Percentiles rank a stretch among this genome's conserved stretches.
Conservation (phyloP, 2,797 vertebrate genomes). For the Falco peregrinus region DNA sequence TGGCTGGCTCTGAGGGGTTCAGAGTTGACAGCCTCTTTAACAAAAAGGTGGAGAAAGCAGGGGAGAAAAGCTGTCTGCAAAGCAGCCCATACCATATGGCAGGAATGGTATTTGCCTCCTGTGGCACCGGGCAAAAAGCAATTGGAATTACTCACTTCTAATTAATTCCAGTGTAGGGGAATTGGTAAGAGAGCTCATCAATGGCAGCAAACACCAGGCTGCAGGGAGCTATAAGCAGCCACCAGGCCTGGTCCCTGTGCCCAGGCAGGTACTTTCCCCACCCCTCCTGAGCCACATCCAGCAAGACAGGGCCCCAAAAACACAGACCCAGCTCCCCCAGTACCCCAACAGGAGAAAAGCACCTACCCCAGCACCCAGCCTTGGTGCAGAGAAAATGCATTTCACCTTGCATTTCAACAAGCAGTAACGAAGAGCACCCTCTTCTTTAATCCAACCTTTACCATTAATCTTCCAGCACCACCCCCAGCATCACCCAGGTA, state of each 20-base stretch:
- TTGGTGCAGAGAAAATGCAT: neutral
- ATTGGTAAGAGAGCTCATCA: neutral
- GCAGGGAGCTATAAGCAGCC: neutral
- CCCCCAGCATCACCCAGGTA: neutral
- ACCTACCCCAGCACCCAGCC: neutral
- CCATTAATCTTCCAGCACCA: fast-evolving
- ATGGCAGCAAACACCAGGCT: fast-evolving
- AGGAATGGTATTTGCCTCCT: neutral
- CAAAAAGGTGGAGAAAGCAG: neutral
- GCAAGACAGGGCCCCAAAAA: neutral
- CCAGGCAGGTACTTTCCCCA: neutral
- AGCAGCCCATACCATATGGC: neutral
- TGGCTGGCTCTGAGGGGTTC: fast-evolving
- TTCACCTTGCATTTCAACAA: neutral
- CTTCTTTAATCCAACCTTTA: neutral
- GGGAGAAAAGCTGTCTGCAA: neutral
- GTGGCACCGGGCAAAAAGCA: neutral
- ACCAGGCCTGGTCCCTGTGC: fast-evolving
- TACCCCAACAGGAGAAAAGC: neutral
- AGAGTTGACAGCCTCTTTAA: neutral
- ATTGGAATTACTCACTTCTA: neutral
- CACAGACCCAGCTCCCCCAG: neutral
- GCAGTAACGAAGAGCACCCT: fast-evolving
- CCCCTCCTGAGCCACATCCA: neutral
- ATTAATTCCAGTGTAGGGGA: neutral